phyloP scores from a whole-genome alignment of 2,888 invertebrate genomes.

The Oligia latruncula region DNA sequence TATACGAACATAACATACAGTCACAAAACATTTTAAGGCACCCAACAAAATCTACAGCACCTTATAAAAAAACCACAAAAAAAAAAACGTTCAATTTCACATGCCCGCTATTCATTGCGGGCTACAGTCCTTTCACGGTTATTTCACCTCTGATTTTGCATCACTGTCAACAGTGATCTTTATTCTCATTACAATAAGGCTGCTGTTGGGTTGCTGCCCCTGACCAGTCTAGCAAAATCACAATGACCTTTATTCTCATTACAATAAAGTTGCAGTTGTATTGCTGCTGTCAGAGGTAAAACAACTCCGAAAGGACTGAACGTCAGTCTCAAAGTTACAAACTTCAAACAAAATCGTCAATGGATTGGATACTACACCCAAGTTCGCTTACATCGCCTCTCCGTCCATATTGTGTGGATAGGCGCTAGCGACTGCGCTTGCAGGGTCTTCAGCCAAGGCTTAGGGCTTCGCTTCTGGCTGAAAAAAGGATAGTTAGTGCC shows the following conservation, averaged over 20 bases:
- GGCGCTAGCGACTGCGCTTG: constrained; percentile 74
- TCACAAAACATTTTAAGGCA: constrained; percentile 11
- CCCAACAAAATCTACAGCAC: background rate
- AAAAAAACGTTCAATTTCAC: constrained; percentile 28
- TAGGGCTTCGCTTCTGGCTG: constrained; percentile 82
- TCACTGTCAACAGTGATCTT: background rate
- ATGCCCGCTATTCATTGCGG: constrained; percentile 4
- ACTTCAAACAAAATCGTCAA: constrained; percentile 58
- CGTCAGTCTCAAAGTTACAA: constrained; percentile 48
- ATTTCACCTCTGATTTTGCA: background rate
- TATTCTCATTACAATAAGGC: background rate
- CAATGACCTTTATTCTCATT: background rate
- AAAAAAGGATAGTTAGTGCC: constrained; percentile 71
- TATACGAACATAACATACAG: background rate
- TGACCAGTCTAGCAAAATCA: background rate
- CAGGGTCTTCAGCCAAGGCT: constrained; percentile 70
- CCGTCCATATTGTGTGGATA: constrained; percentile 82
- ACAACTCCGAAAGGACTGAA: background rate
- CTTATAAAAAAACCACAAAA: background rate
- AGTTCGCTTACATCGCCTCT: constrained; percentile 77
- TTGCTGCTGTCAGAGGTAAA: constrained; percentile 1
- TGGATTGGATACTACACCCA: constrained; percentile 73
- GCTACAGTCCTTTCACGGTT: background rate
- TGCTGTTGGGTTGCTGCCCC: background rate
- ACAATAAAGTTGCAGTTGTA: background rate